Evolutionary conservation across 2,797 vertebrate genomes (phyloP), one percentile per base, ranked within the genome.

Genomic region (Acanthurus leucopareius): DNA sequence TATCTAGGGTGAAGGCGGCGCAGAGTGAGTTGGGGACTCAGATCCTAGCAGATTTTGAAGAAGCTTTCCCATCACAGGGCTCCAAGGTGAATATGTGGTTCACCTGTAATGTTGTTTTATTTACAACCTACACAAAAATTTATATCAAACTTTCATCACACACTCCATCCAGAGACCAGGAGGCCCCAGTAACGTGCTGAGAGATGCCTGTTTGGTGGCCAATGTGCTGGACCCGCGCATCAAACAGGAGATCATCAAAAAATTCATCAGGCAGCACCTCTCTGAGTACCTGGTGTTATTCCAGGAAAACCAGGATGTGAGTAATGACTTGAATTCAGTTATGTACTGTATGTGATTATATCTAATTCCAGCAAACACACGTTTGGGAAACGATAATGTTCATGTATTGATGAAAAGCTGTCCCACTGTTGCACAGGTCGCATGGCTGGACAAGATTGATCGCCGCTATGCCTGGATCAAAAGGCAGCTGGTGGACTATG

Each of bases 301-400:
- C 94, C 98, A 99, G 92, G 98, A 99, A 94, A 99, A 99, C 92
- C 98, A 99, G 94, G 98, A 99, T 77, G 98, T 99, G 91, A 97
- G 97, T 95, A 22, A 28, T 7, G 42, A 20, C 19, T 35, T 16
- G 1, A 52, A 28, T 42, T 65, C 2, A 0, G 48, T 44, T 14
- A 42, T 5, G 32, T 32, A 32, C 32, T 42, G 5, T 10, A 48
- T 2, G 0, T 40, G 2, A 52, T 16, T 1, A 4, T 16, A 40
- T 69, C 35, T 22, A 35, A 10, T 42, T 42, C 40, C 40, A 42
- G 10, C 10, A 11, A 42, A 11, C 40, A 42, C 32, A 32, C 5
- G 32, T 32, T 32, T 32, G 32, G 40, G 10, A 42, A 42, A 42
- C 40, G 10, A 1, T 42, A 11, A 42, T 9, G 40, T 42, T 42